Conservation (phyloP, 2,888 invertebrate genomes). For the Leptarthrus brevirostris region DNA sequence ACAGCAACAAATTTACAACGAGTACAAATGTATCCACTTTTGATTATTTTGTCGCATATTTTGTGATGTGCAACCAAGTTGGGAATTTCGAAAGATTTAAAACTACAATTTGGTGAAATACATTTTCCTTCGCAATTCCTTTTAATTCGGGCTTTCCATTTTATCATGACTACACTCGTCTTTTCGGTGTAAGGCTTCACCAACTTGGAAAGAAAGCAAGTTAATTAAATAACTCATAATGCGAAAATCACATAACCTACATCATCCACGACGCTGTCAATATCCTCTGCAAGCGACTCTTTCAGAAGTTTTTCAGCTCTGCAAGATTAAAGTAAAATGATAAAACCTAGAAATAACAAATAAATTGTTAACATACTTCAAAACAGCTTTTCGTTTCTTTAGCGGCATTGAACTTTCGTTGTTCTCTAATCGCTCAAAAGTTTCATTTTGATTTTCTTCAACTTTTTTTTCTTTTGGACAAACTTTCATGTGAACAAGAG, state of each 20-base stretch:
- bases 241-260: constrained; percentile 31
- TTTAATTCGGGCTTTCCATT: constrained; percentile 57
- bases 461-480: background rate
- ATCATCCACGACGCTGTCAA: constrained; percentile 15
- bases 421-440: too few relatives aligned
- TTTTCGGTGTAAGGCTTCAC: constrained; percentile 42
- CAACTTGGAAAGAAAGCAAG: constrained; percentile 20
- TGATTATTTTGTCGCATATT: constrained; percentile 59
- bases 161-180: constrained; percentile 22
- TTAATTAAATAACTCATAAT: too few relatives aligned
- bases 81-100: constrained; percentile 57
- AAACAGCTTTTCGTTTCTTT: constrained; percentile 13
- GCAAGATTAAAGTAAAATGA: background rate
- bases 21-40: constrained; percentile 59
- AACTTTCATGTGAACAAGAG: background rate
- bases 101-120: constrained; percentile 61
- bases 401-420: background rate
- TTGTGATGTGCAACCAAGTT: constrained; percentile 60
- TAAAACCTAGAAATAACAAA: background rate
- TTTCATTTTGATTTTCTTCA: background rate
- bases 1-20: constrained; percentile 55
- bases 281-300: constrained; percentile 9
- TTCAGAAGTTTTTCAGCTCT: constrained; percentile 44
- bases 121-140: constrained; percentile 60
- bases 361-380: constrained; percentile 5